Evolutionary conservation across 2,797 vertebrate genomes (phyloP).

Genomic region (Monodelphis domestica): DNA sequence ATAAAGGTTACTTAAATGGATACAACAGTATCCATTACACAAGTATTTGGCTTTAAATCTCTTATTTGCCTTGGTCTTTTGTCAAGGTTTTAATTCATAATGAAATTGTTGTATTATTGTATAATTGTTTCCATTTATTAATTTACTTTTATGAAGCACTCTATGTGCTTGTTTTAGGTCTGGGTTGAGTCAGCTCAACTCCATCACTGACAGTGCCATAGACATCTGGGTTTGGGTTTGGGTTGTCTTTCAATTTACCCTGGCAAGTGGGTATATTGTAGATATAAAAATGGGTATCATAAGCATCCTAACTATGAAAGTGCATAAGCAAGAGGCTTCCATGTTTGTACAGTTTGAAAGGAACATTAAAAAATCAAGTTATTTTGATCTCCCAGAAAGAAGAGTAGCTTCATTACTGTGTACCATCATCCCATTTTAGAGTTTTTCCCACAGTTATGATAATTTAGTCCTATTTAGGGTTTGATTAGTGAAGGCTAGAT

Average conservation of each 20-base stretch:
- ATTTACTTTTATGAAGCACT: background rate
- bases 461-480: slow-evolving; percentile 12
- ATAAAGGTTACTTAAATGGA: background rate
- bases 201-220: background rate
- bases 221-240: background rate
- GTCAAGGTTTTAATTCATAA: slow-evolving; percentile 54
- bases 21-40: too few species aligned
- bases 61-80: slow-evolving; percentile 35
- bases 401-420: background rate
- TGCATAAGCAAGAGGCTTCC: slow-evolving; percentile 8
- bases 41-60: slow-evolving; percentile 44
- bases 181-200: background rate
- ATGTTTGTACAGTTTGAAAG: slow-evolving; percentile 51
- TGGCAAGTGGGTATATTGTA: background rate
- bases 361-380: slow-evolving; percentile 42
- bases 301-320: slow-evolving; percentile 11
- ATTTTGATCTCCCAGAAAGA: slow-evolving; percentile 44
- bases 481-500: background rate
- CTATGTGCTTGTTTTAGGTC: background rate
- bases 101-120: slow-evolving; percentile 26
- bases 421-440: background rate
- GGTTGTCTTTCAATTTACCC: background rate
- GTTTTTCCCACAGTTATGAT: background rate
- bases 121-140: slow-evolving; percentile 32
- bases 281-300: background rate